Evolutionary conservation across 2,797 vertebrate genomes (phyloP).

Genomic region (Hypotaenidia philippensis): DNA sequence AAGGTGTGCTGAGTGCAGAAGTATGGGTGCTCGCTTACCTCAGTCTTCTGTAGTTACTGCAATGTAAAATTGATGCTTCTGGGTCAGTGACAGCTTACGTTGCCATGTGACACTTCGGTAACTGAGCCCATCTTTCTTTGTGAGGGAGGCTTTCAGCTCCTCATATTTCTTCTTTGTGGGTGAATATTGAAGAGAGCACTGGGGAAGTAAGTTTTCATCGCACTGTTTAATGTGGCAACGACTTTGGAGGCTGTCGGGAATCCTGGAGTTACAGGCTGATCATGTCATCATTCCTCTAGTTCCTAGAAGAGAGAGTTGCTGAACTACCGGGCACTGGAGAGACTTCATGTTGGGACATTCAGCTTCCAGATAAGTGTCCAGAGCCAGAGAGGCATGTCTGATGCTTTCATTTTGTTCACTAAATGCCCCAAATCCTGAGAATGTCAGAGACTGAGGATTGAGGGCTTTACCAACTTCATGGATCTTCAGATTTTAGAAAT

Average conservation of each 20-base stretch:
- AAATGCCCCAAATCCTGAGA: neutral
- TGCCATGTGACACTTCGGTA: slow-evolving; percentile 27
- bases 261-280: neutral
- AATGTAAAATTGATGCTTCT: slow-evolving; percentile 58
- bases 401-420: neutral
- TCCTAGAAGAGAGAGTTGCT: neutral
- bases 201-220: neutral
- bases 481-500: neutral
- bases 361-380: neutral
- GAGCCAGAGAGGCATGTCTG: neutral
- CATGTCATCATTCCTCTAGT: accelerated
- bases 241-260: neutral
- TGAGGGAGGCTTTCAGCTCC: slow-evolving; percentile 13
- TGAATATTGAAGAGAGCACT: neutral
- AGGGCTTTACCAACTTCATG: neutral
- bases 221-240: neutral
- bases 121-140: slow-evolving; percentile 37
- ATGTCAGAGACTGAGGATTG: neutral
- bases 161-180: neutral
- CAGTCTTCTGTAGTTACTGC: neutral
- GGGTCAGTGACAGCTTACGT: slow-evolving; percentile 27
- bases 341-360: neutral
- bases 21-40: neutral
- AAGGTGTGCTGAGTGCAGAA: neutral
- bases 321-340: neutral